Evolutionary conservation across 2,797 vertebrate genomes (phyloP).

Genomic region (Propithecus perrieri): DNA sequence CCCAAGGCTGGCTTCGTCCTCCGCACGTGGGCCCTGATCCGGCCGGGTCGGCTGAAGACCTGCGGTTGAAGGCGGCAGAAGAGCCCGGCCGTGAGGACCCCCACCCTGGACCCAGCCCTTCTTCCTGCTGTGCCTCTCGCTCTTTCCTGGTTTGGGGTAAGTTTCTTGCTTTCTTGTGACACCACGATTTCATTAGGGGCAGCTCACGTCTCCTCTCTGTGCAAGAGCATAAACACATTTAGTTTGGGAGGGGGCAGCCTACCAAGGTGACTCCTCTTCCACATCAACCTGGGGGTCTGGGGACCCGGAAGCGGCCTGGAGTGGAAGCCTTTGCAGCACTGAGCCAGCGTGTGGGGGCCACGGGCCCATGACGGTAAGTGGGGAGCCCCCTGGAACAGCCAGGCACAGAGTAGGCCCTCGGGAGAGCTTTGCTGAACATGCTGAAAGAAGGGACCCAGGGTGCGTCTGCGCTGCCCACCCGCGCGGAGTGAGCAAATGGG

Average conservation of each 20-base stretch:
- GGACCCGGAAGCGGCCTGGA: background rate
- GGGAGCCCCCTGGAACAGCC: background rate
- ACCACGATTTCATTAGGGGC: background rate
- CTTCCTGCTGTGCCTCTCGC: accelerated
- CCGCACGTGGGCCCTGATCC: accelerated
- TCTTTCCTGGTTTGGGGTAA: conserved; percentile 46
- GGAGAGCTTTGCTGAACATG: too few species aligned
- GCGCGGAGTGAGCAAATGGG: accelerated
- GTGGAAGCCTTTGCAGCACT: accelerated
- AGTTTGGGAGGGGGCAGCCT: accelerated
- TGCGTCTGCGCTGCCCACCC: accelerated
- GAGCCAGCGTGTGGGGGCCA: accelerated
- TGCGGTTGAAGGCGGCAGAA: accelerated
- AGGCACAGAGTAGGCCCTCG: background rate
- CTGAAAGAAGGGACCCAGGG: accelerated
- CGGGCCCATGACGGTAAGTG: conserved; percentile 8
- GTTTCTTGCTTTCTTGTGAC: background rate
- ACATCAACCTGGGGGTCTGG: accelerated
- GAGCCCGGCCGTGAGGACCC: background rate
- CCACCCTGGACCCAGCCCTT: accelerated
- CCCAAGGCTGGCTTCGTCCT: background rate
- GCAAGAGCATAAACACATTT: background rate
- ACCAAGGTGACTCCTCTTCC: background rate
- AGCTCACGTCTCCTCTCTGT: background rate
- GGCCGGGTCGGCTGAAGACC: background rate